Percentiles rank a stretch among this genome's conserved stretches.
Conservation (phyloP, 2,113 vertebrate genomes). For the Proteles cristata region DNA sequence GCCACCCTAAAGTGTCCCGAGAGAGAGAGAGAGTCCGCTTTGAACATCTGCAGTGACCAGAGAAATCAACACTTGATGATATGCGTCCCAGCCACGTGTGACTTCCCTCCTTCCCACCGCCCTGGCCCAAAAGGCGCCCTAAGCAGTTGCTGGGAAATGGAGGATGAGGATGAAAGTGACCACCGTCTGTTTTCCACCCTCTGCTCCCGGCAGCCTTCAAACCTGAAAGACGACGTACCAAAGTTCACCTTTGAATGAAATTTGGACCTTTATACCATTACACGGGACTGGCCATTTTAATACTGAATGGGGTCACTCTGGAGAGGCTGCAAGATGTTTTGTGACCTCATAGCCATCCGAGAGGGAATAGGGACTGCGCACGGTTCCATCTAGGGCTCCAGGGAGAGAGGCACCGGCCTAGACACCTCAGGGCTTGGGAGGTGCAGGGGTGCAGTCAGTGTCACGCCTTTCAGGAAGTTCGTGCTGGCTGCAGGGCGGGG, state of each 20-base stretch:
- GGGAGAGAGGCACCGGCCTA: background rate
- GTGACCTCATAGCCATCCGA: background rate
- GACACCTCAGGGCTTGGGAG: background rate
- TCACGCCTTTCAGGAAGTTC: background rate
- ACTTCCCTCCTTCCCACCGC: background rate
- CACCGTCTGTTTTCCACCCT: background rate
- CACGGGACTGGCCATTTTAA: background rate
- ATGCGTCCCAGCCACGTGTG: background rate
- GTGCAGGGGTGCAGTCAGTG: too few species aligned
- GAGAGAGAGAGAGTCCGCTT: background rate
- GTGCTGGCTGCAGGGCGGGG: background rate
- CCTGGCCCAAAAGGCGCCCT: background rate
- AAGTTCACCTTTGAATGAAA: background rate
- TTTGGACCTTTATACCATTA: background rate
- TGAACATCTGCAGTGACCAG: background rate
- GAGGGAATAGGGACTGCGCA: background rate
- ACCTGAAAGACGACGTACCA: background rate
- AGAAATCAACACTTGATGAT: background rate
- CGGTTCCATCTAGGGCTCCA: background rate
- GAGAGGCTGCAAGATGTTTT: background rate
- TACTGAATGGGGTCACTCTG: background rate
- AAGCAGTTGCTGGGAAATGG: background rate
- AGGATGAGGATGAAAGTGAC: background rate
- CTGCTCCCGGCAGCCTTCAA: background rate
- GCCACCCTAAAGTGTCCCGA: background rate